A percentile compares a stretch with the other conserved stretches of the same genome.
phyloP scores from a whole-genome alignment of 1,140 invertebrate species.

The Trypoxylus dichotomus region DNA sequence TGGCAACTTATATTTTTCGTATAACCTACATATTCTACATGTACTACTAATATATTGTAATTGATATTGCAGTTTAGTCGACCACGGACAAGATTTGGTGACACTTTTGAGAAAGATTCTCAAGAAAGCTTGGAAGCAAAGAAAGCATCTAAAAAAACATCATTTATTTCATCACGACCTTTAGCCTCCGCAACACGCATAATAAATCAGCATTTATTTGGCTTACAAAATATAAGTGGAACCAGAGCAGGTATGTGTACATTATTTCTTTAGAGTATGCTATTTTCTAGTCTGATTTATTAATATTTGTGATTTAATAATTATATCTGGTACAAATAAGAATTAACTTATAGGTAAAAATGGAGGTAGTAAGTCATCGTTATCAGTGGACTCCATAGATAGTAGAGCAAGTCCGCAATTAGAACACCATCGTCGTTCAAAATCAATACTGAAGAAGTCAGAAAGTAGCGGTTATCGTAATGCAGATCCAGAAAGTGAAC shows the following conservation, averaged over 20 bases:
- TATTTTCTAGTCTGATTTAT: too few species aligned
- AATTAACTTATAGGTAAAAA: slow-evolving; percentile 56
- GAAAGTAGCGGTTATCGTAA: slow-evolving; percentile 58
- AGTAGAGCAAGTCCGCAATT: slow-evolving; percentile 62
- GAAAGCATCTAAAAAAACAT: slow-evolving; percentile 57
- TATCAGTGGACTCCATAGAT: slow-evolving; percentile 73
- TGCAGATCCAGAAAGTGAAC: slow-evolving; percentile 74
- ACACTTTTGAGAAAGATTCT: slow-evolving; percentile 53
- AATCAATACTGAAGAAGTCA: slow-evolving; percentile 77
- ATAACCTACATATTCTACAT: not conserved
- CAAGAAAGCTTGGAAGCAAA: slow-evolving; percentile 57
- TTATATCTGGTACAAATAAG: too few species aligned
- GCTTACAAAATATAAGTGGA: slow-evolving; percentile 60
- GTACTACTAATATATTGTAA: not conserved
- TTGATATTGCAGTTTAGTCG: slow-evolving; percentile 42
- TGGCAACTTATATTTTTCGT: too few species aligned
- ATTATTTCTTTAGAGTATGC: not conserved
- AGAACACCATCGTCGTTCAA: slow-evolving; percentile 67
- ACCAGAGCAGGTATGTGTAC: slow-evolving; percentile 54
- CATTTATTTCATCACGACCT: slow-evolving; percentile 65
- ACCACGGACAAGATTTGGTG: slow-evolving; percentile 53
- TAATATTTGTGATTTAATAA: too few species aligned
- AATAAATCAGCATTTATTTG: slow-evolving; percentile 76
- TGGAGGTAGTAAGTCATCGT: slow-evolving; percentile 67
- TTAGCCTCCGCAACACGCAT: slow-evolving; percentile 71